Percentiles rank a stretch among this genome's conserved stretches.
Evolutionary conservation across 2,888 invertebrate genomes (phyloP).

Genomic region (Anoplius nigerrimus): DNA sequence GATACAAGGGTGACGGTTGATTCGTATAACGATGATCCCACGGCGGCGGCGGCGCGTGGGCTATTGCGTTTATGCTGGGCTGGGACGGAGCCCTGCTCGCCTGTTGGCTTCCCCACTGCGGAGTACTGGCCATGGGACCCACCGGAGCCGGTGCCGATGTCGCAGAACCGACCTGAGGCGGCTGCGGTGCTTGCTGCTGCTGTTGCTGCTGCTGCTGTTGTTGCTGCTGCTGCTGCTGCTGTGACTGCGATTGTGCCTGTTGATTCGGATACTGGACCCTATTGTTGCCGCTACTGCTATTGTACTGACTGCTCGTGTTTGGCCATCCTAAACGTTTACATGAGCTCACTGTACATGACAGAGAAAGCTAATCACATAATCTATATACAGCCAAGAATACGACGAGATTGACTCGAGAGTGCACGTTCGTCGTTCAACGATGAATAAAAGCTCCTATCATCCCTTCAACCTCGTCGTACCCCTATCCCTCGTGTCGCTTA

Average conservation of each 20-base stretch:
- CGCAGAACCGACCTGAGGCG: conserved; percentile 53
- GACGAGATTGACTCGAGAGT: no score
- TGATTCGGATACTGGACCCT: conserved; percentile 70
- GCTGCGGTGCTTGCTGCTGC: conserved; percentile 46
- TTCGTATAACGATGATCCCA: conserved; percentile 73
- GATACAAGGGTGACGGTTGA: conserved; percentile 69
- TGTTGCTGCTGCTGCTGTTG: conserved; percentile 56
- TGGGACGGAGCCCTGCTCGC: conserved; percentile 63
- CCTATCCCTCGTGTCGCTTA: no score
- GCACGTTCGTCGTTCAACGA: no score
- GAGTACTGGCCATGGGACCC: conserved; percentile 52
- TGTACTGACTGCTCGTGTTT: conserved; percentile 77
- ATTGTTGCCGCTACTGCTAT: conserved; percentile 65
- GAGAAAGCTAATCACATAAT: neutral
- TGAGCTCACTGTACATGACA: neutral
- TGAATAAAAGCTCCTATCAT: neutral
- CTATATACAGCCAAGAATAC: neutral
- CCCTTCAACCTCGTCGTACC: neutral
- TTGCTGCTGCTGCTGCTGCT: conserved; percentile 53
- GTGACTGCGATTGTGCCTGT: conserved; percentile 59
- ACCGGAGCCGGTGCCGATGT: conserved; percentile 59
- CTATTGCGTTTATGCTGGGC: conserved; percentile 66
- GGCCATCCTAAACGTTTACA: conserved; percentile 77
- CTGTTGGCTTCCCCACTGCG: conserved; percentile 68
- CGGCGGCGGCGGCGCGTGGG: conserved; percentile 64